Conservation (phyloP, 1,140 invertebrate species). For the Andrena cerasifolii region DNA sequence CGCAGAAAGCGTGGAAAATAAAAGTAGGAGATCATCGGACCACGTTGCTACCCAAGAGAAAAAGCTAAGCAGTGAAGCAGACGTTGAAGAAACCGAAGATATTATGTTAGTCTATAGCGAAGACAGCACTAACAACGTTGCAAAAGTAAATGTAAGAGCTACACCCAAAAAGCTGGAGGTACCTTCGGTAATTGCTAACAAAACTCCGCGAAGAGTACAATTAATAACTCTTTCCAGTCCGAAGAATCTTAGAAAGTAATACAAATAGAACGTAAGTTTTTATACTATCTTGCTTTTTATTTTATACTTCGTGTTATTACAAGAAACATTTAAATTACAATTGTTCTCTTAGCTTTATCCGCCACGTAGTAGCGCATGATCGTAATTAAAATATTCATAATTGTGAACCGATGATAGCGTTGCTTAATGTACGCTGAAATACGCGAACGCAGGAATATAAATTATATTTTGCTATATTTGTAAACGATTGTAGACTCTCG, state of each 20-base stretch:
- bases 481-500: too few species aligned
- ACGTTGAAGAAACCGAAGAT: conserved; percentile 82
- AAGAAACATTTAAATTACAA: conserved; percentile 32
- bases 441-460: neutral
- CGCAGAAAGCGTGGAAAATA: conserved; percentile 17
- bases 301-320: conserved; percentile 13
- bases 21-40: conserved; percentile 13
- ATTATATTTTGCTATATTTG: neutral
- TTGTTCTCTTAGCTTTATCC: neutral
- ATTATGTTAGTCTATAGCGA: conserved; percentile 87
- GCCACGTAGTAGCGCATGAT: neutral
- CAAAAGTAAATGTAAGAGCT: conserved; percentile 60
- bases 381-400: neutral
- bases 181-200: conserved; percentile 73
- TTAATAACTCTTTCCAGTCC: conserved; percentile 90
- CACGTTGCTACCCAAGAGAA: neutral
- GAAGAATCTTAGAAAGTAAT: conserved; percentile 85
- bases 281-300: conserved; percentile 13
- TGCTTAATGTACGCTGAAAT: neutral
- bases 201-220: conserved; percentile 86
- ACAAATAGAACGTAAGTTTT: neutral
- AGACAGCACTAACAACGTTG: conserved; percentile 55
- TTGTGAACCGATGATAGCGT: neutral
- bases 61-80: conserved; percentile 29
- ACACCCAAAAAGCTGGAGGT: conserved; percentile 71